These are phyloP conservation scores for Drosophila mettleri DNA, from an alignment of 2,888 invertebrate genomes.

Conservation along the genomic window DNA sequence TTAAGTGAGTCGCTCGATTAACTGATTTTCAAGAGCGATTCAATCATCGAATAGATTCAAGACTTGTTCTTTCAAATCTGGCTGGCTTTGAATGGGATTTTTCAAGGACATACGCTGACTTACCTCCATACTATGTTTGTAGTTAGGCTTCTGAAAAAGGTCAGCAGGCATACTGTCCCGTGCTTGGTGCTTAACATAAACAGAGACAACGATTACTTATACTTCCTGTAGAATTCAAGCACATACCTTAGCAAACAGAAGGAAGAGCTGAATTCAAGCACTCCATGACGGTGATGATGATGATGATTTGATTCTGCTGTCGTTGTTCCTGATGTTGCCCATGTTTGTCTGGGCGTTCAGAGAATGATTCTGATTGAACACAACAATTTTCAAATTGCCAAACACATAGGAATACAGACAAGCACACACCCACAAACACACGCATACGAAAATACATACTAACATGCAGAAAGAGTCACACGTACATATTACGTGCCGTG, in stretches of 20 bases:
- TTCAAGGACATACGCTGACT: constrained; percentile 11
- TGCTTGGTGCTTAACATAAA: constrained; percentile 35
- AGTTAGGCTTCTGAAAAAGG: constrained; percentile 10
- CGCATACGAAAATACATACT: constrained; percentile 1
- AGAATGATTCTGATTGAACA: constrained; percentile 71
- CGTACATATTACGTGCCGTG: constrained; percentile 72
- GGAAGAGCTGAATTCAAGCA: constrained; percentile 10
- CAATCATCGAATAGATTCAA: background rate
- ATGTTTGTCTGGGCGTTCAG: constrained; percentile 51
- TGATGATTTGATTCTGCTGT: constrained; percentile 33
- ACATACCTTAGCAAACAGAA: constrained; percentile 28
- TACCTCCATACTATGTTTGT: background rate
- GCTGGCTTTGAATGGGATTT: background rate
- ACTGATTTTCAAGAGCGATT: constrained; percentile 7
- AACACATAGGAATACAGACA: constrained; percentile 39
- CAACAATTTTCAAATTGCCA: constrained; percentile 77
- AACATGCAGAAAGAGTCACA: constrained; percentile 39
- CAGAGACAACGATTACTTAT: constrained; percentile 31
- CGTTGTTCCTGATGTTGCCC: constrained; percentile 24
- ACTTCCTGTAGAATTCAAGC: constrained; percentile 13
- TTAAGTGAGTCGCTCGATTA: constrained; percentile 2
- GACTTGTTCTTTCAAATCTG: background rate
- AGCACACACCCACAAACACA: constrained; percentile 3
- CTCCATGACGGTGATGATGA: constrained; percentile 34
- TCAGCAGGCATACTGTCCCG: constrained; percentile 10